A percentile compares a stretch with the other conserved stretches of the same genome.
Conservation (phyloP, 1,140 invertebrate species). For the Brachionus rotundiformis region DNA sequence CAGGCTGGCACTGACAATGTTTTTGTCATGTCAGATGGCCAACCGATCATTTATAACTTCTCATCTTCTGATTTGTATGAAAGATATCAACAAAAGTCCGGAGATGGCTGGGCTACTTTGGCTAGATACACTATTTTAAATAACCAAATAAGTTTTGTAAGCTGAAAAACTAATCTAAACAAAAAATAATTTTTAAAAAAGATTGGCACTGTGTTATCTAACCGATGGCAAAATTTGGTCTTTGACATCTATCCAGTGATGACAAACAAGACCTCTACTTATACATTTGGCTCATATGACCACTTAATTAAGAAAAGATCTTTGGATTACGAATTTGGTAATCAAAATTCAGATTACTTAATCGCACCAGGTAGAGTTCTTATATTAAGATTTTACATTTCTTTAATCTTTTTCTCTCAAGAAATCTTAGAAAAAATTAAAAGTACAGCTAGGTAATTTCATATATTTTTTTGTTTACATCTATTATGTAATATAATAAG, state of each 20-base stretch:
- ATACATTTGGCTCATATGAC: neutral
- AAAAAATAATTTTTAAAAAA: neutral
- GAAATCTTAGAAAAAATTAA: neutral
- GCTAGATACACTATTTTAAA: neutral
- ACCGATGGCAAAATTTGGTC: neutral
- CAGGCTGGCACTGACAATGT: neutral
- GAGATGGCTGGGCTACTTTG: neutral
- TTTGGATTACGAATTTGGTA: neutral
- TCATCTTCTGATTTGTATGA: neutral
- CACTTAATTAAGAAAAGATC: slow-evolving; percentile 7
- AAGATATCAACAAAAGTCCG: neutral
- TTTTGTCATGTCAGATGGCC: neutral
- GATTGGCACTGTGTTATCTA: neutral
- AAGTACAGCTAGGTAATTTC: neutral
- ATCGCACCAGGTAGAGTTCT: neutral
- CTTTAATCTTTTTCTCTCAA: neutral
- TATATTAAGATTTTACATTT: neutral
- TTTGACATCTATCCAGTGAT: neutral
- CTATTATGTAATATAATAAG: neutral
- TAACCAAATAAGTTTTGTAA: neutral
- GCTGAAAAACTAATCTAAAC: neutral
- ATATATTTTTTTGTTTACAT: neutral
- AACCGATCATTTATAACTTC: neutral
- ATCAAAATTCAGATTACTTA: neutral
- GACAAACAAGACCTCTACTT: neutral